These are phyloP conservation scores for Bombus soroeensis DNA, from an alignment of 1,140 invertebrate genomes.

Conservation along the genomic window DNA sequence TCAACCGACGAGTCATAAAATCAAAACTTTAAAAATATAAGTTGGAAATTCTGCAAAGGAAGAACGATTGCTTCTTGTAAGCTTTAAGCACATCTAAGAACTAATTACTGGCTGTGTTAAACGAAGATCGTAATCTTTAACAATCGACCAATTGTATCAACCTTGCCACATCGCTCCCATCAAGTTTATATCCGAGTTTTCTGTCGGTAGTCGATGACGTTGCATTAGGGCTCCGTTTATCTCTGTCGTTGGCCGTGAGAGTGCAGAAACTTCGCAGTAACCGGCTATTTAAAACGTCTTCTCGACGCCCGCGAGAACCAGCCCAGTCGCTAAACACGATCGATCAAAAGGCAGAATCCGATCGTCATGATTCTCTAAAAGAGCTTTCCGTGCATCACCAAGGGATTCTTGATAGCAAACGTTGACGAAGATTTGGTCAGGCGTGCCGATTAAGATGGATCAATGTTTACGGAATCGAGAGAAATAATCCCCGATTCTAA, in stretches of 20 bases:
- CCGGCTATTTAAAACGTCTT: background rate
- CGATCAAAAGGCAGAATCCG: background rate
- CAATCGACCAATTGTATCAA: background rate
- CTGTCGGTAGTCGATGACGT: background rate
- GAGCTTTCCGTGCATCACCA: background rate
- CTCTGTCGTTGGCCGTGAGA: constrained; percentile 22
- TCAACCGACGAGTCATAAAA: background rate
- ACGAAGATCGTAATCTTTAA: background rate
- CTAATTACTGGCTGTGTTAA: background rate
- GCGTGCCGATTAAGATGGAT: constrained; percentile 15
- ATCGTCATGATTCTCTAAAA: background rate
- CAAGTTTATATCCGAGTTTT: background rate
- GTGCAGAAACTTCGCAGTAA: background rate
- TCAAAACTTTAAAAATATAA: background rate
- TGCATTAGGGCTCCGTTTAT: background rate
- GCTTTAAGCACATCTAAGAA: background rate
- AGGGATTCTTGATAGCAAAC: background rate
- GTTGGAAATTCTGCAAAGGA: background rate
- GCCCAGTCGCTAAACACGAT: background rate
- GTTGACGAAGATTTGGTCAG: constrained; percentile 3
- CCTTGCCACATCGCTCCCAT: too few species aligned
- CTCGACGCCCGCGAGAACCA: background rate
- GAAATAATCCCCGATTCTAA: constrained; percentile 11
- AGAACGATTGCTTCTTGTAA: background rate
- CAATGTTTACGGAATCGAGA: constrained; percentile 19